A percentile compares a stretch with the other conserved stretches of the same genome.
Evolutionary conservation across 64 coral and sea anemone species (phyloP).

Genomic region (Montipora foliosa): DNA sequence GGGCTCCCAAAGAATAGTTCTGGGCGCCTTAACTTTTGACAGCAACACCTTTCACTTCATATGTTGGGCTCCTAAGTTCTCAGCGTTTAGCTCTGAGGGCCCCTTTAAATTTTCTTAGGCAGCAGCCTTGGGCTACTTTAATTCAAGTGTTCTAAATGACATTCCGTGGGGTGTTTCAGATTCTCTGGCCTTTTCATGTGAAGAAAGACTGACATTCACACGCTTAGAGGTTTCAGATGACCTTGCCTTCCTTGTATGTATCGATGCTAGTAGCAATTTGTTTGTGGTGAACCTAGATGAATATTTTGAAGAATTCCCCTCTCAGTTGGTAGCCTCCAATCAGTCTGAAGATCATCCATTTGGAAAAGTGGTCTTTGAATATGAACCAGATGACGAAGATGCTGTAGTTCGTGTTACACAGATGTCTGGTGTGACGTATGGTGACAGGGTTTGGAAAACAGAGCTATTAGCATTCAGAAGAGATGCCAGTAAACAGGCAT

Average conservation of each 20-base stretch:
- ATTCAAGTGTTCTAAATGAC: background rate
- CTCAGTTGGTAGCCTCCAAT: conserved; percentile 25
- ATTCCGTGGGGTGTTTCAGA: conserved; percentile 30
- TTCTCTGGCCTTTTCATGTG: background rate
- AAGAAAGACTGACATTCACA: conserved; percentile 38
- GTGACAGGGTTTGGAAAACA: conserved; percentile 92
- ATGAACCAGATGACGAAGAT: conserved; percentile 81
- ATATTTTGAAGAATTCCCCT: conserved; percentile 69
- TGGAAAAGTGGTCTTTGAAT: conserved; percentile 52
- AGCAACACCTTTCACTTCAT: no score
- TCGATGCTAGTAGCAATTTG: conserved; percentile 68
- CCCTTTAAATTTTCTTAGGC: no score
- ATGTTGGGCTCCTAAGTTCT: no score
- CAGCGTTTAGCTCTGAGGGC: no score
- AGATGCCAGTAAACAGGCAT: conserved; percentile 6
- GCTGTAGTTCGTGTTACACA: conserved; percentile 48
- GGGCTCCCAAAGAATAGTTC: no score
- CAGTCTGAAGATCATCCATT: background rate
- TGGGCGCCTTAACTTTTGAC: no score
- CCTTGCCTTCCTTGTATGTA: conserved; percentile 62
- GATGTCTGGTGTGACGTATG: conserved; percentile 74
- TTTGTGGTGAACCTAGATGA: conserved; percentile 86
- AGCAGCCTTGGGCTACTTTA: no score
- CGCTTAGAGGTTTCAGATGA: conserved; percentile 74
- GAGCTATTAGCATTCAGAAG: conserved; percentile 52